Conservation (phyloP, 2,797 vertebrate species). For the Zalophus californianus region DNA sequence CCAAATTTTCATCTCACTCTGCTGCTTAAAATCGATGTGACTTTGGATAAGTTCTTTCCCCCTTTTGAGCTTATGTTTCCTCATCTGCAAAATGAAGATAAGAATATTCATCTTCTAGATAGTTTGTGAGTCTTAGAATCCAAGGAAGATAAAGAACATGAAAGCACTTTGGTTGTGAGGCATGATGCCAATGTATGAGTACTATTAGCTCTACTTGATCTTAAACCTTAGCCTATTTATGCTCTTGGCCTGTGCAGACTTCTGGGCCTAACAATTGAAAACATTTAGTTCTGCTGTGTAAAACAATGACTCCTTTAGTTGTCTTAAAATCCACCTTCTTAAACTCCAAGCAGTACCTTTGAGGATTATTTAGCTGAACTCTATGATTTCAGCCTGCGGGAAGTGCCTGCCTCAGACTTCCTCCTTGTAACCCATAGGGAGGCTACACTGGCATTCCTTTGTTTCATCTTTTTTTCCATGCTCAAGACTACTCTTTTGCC, state of each 20-base stretch:
- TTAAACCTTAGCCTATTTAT: background rate
- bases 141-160: background rate
- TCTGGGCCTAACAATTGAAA: background rate
- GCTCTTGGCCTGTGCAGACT: background rate
- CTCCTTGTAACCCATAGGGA: background rate
- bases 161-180: background rate
- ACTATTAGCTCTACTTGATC: background rate
- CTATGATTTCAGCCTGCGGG: background rate
- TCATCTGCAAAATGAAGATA: background rate
- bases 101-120: background rate
- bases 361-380: background rate
- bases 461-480: background rate
- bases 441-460: fast-evolving
- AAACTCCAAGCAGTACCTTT: background rate
- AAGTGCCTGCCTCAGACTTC: background rate
- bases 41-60: background rate
- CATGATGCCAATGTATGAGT: background rate
- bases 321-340: background rate
- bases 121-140: background rate
- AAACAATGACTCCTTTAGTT: background rate
- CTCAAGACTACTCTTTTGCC: background rate
- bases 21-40: background rate
- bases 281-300: background rate
- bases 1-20: background rate
- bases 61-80: background rate